Conservation (phyloP, 2,888 invertebrate species). For the Cerastoderma edule region DNA sequence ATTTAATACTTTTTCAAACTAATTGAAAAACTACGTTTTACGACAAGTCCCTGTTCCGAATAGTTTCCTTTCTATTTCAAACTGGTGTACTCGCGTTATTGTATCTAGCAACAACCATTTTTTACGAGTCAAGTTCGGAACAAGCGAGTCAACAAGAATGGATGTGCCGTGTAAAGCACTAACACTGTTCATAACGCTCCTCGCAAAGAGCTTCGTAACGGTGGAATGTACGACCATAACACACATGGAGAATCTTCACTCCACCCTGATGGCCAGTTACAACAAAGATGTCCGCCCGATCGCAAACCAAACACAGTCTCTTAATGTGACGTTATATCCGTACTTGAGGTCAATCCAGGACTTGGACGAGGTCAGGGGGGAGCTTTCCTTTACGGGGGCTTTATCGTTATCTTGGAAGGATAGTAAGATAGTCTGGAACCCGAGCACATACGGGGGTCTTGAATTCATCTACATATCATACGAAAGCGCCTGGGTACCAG, state of each 20-base stretch:
- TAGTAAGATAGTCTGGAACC: conserved; percentile 14
- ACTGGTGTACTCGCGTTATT: no score
- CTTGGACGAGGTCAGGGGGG: conserved; percentile 22
- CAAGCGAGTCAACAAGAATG: no score
- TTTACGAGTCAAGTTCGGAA: no score
- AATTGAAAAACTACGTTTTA: no score
- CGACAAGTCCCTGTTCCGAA: no score
- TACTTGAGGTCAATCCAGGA: conserved; percentile 23
- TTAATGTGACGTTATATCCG: conserved; percentile 6
- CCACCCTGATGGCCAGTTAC: conserved; percentile 3
- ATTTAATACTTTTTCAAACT: no score
- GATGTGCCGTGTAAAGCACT: no score
- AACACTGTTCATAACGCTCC: no score
- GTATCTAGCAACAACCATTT: no score
- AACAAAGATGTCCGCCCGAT: conserved; percentile 28
- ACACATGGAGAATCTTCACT: neutral
- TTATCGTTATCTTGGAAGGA: conserved; percentile 13
- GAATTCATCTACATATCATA: neutral
- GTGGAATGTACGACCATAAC: conserved; percentile 2
- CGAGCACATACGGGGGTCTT: conserved; percentile 4
- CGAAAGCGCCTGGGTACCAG: conserved; percentile 48
- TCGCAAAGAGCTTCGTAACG: no score
- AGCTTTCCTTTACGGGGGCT: conserved; percentile 6
- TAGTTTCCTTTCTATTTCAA: no score
- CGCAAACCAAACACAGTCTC: neutral